A percentile compares a stretch with the other conserved stretches of the same genome.
Evolutionary conservation across 2,888 invertebrate genomes (phyloP).

Genomic region (Eurytoma adleriae): DNA sequence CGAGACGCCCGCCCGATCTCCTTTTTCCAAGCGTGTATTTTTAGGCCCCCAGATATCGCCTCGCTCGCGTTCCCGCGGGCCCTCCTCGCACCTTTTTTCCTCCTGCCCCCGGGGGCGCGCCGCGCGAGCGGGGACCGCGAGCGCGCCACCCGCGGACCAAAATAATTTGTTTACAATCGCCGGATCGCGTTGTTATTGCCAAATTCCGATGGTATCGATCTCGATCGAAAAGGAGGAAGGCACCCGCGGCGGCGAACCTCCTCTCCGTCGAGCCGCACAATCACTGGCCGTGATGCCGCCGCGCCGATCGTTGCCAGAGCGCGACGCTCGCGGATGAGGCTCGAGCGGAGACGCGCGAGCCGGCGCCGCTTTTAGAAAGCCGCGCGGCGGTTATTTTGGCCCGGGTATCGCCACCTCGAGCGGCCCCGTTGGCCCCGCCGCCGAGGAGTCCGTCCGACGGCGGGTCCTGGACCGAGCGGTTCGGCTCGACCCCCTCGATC

Average conservation of each 20-base stretch:
- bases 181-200: constrained; percentile 16
- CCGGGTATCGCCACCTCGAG: constrained; percentile 68
- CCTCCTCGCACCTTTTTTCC: constrained; percentile 17
- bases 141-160: constrained; percentile 18
- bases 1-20: background rate
- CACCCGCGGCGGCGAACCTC: background rate
- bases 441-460: no score
- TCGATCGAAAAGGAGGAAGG: constrained; percentile 1
- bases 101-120: background rate
- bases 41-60: background rate
- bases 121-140: background rate
- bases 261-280: background rate
- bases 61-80: background rate
- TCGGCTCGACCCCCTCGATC: no score
- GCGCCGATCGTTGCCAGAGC: background rate
- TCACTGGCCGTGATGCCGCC: constrained; percentile 18
- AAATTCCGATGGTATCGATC: constrained; percentile 30
- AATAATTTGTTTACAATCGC: constrained; percentile 45
- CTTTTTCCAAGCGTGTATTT: no score
- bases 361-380: constrained; percentile 73
- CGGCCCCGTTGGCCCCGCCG: constrained; percentile 60
- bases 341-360: constrained; percentile 28
- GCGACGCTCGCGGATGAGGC: background rate
- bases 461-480: no score
- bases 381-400: constrained; percentile 73